phyloP scores from a whole-genome alignment of 2,888 invertebrate species.

The Chrysomela aeneicollis region DNA sequence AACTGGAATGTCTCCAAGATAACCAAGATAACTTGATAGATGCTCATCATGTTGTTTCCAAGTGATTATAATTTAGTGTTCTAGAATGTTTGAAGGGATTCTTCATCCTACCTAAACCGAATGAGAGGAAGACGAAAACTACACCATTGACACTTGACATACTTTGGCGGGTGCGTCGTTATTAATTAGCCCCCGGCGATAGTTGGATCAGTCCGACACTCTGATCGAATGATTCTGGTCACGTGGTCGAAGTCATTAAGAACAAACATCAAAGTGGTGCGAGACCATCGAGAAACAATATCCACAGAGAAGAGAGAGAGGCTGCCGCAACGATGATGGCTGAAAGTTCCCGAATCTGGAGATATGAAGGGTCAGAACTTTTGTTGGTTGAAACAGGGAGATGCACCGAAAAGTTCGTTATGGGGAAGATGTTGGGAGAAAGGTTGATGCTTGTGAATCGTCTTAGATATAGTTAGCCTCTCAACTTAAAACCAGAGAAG shows the following conservation, averaged over 20 bases:
- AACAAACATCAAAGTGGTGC: slow-evolving; percentile 59
- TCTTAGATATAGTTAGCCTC: neutral
- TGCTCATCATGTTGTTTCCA: no score
- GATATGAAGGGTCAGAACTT: slow-evolving; percentile 1
- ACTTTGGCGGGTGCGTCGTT: no score
- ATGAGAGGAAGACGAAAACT: no score
- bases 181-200: no score
- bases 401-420: neutral
- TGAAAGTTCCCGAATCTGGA: neutral
- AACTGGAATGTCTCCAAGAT: no score
- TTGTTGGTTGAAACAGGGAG: neutral
- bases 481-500: neutral
- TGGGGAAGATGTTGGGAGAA: slow-evolving; percentile 1
- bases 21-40: no score
- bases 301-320: slow-evolving; percentile 46
- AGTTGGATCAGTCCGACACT: neutral
- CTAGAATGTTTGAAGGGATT: no score
- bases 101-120: no score
- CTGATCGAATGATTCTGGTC: slow-evolving; percentile 56
- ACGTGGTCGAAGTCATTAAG: slow-evolving; percentile 58
- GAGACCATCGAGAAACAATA: slow-evolving; percentile 57
- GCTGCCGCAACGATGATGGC: neutral
- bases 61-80: no score
- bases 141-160: no score
- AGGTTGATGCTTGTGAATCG: neutral